These are phyloP conservation scores for Aphrocallistes beatrix DNA, from an alignment of 37 sponge, comb jelly and placozoan genomes.

Conservation along the genomic window DNA sequence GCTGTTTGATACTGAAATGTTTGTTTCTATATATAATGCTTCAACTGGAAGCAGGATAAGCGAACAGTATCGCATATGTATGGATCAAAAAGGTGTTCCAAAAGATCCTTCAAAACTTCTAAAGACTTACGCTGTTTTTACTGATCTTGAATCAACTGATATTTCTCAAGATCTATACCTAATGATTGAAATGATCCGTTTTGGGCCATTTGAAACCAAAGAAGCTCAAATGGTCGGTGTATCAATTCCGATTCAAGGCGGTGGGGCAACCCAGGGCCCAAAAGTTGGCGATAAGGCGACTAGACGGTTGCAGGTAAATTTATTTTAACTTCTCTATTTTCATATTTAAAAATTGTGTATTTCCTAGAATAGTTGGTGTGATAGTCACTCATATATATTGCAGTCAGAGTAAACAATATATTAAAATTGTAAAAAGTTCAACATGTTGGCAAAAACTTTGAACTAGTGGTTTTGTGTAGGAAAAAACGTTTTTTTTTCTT, in stretches of 20 bases:
- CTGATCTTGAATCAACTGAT: not conserved
- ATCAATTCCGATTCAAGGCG: constrained; percentile 2
- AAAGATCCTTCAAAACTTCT: not conserved
- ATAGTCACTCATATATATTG: too few relatives aligned
- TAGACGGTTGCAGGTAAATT: not conserved
- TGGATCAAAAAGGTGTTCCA: constrained; percentile 7
- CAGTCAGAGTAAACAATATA: too few relatives aligned
- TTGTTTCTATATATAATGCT: constrained; percentile 7
- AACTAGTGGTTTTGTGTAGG: too few relatives aligned
- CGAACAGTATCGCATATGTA: not conserved
- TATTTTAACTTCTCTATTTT: too few relatives aligned
- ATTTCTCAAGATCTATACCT: not conserved
- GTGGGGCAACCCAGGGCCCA: not conserved
- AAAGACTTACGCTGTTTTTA: not conserved
- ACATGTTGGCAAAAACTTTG: too few relatives aligned
- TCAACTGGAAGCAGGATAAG: not conserved
- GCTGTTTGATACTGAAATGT: constrained; percentile 2
- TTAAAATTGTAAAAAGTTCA: too few relatives aligned
- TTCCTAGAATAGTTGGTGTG: too few relatives aligned
- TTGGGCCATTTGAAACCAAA: constrained; percentile 6
- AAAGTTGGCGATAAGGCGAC: not conserved
- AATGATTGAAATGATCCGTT: not conserved
- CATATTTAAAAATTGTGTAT: too few relatives aligned
- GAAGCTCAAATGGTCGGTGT: not conserved
- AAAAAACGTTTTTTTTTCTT: too few relatives aligned